phyloP scores from a whole-genome alignment of 2,113 vertebrate species.

The Peromyscus leucopus region DNA sequence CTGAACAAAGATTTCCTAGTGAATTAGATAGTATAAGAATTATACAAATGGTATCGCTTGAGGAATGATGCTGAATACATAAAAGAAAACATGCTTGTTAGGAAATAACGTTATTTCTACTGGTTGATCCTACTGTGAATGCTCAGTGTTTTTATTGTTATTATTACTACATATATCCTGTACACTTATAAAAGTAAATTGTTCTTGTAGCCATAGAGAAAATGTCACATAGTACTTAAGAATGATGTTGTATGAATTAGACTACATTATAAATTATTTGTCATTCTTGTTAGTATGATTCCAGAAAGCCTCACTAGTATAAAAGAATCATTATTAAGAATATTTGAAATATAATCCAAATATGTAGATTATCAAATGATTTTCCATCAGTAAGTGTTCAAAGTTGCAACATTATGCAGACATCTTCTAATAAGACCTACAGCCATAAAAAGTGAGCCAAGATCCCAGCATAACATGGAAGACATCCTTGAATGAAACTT shows the following conservation, averaged over 20 bases:
- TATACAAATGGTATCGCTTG: background rate
- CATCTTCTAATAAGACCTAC: background rate
- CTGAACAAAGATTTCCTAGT: background rate
- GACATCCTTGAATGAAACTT: background rate
- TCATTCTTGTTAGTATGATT: background rate
- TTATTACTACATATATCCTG: slow-evolving; percentile 4
- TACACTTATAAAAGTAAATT: slow-evolving; percentile 44
- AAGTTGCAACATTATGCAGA: background rate
- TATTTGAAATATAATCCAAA: background rate
- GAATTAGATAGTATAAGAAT: background rate
- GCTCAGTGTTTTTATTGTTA: slow-evolving; percentile 17
- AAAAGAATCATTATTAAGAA: background rate
- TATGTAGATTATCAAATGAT: background rate
- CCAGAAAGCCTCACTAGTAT: background rate
- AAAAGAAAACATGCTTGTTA: slow-evolving; percentile 11
- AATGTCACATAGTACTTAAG: background rate
- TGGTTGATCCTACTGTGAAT: slow-evolving; percentile 13
- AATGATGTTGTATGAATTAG: slow-evolving; percentile 58
- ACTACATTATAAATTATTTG: background rate
- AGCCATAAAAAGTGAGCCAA: background rate
- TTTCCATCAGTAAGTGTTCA: background rate
- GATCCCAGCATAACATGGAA: background rate
- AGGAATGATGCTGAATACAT: background rate
- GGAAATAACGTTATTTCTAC: slow-evolving; percentile 35
- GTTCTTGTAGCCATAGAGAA: slow-evolving; percentile 69